A percentile compares a stretch with the other conserved stretches of the same genome.
These are phyloP conservation scores for Polypedilum vanderplanki DNA, from an alignment of 1,140 invertebrate genomes.

Conservation along the genomic window DNA sequence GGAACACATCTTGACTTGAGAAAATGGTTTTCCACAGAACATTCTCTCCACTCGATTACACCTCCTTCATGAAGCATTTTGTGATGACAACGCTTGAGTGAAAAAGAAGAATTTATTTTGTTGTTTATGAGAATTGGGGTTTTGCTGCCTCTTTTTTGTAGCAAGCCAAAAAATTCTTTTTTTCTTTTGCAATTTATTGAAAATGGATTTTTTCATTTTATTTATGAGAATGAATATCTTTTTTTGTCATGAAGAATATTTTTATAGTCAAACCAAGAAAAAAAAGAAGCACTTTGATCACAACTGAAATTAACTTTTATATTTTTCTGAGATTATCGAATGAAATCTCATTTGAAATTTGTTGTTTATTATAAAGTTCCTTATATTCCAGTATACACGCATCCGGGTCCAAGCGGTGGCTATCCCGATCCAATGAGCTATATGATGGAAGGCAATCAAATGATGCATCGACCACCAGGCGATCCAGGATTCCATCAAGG, in stretches of 20 bases:
- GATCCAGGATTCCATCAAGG: slow-evolving; percentile 85
- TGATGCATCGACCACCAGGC: slow-evolving; percentile 89
- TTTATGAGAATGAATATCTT: background rate
- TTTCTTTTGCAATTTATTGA: slow-evolving; percentile 19
- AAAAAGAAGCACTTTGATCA: slow-evolving; percentile 2
- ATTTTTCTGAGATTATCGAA: too few relatives aligned
- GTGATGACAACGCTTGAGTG: background rate
- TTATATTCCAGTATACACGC: slow-evolving; percentile 52
- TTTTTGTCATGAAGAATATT: slow-evolving; percentile 28
- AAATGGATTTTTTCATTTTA: background rate
- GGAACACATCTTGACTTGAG: slow-evolving; percentile 30
- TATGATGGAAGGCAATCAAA: slow-evolving; percentile 94
- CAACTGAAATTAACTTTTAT: background rate
- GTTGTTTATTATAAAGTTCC: slow-evolving; percentile 26
- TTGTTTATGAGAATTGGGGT: slow-evolving; percentile 12
- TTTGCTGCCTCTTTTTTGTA: background rate
- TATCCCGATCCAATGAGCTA: slow-evolving; percentile 94
- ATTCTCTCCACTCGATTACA: slow-evolving; percentile 15
- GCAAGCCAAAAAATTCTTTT: background rate
- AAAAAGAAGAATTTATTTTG: background rate
- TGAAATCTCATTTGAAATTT: background rate
- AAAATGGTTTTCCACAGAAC: slow-evolving; percentile 6
- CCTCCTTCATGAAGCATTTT: background rate
- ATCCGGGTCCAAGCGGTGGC: slow-evolving; percentile 84
- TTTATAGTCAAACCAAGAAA: background rate